phyloP scores from a whole-genome alignment of 2,797 vertebrate species.

The Oreochromis grahami region DNA sequence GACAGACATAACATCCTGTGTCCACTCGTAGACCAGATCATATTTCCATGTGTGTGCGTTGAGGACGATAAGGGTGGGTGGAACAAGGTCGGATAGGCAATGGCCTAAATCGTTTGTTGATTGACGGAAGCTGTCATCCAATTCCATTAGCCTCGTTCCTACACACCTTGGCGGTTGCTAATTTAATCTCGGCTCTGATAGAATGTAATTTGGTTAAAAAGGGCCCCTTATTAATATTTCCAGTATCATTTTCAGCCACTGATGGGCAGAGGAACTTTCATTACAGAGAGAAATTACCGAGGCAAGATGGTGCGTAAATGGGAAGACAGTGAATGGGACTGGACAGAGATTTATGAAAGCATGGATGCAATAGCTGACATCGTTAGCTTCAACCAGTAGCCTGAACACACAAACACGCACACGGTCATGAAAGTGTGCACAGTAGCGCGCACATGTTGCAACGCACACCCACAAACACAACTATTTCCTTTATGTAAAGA shows the following conservation, averaged over 20 bases:
- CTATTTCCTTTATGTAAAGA: neutral
- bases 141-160: constrained; percentile 71
- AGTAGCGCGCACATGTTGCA: neutral
- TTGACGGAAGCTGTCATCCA: constrained; percentile 73
- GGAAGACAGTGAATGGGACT: constrained; percentile 27
- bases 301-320: constrained; percentile 43
- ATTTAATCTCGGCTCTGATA: constrained; percentile 74
- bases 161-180: constrained; percentile 71
- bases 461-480: neutral
- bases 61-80: constrained; percentile 52
- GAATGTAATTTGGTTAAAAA: constrained; percentile 78
- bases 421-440: neutral
- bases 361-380: constrained; percentile 49
- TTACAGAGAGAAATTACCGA: constrained; percentile 68
- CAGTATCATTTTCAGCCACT: constrained; percentile 72
- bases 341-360: constrained; percentile 64
- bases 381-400: constrained; percentile 38
- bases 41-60: neutral
- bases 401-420: neutral
- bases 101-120: constrained; percentile 60
- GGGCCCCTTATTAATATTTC: constrained; percentile 76
- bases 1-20: neutral
- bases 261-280: constrained; percentile 75
- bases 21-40: neutral
- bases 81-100: constrained; percentile 39